These are phyloP conservation scores for Premnoplex brunnescens DNA, from an alignment of 2,797 vertebrate species.

Conservation along the genomic window DNA sequence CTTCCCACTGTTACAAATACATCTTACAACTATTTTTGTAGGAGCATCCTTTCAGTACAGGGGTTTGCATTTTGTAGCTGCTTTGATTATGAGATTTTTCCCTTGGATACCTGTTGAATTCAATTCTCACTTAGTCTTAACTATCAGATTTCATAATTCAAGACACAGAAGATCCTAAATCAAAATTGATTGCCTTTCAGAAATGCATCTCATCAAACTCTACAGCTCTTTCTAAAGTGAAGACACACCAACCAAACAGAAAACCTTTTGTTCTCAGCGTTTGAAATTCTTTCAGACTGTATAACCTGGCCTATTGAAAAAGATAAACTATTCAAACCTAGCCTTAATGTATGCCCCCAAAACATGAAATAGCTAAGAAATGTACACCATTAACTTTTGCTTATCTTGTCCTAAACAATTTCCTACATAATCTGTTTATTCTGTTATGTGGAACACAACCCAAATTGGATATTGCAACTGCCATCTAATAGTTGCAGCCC, in stretches of 20 bases:
- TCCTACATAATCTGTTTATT: background rate
- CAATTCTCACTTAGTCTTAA: background rate
- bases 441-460: background rate
- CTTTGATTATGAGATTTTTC: background rate
- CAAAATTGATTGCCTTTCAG: background rate
- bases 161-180: background rate
- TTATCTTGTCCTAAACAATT: background rate
- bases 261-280: background rate
- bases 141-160: background rate
- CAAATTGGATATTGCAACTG: background rate
- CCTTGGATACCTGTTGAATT: background rate
- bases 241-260: background rate
- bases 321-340: background rate
- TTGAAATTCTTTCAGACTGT: background rate
- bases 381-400: fast-evolving
- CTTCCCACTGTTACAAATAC: background rate
- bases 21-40: background rate
- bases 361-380: background rate
- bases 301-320: background rate
- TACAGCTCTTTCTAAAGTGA: background rate
- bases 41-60: background rate
- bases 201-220: background rate
- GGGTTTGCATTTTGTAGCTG: background rate
- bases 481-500: background rate
- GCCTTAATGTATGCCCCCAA: background rate